Evolutionary conservation across 2,113 vertebrate species (phyloP), one percentile per base, ranked within the genome.

Genomic region (Lagopus leucura): DNA sequence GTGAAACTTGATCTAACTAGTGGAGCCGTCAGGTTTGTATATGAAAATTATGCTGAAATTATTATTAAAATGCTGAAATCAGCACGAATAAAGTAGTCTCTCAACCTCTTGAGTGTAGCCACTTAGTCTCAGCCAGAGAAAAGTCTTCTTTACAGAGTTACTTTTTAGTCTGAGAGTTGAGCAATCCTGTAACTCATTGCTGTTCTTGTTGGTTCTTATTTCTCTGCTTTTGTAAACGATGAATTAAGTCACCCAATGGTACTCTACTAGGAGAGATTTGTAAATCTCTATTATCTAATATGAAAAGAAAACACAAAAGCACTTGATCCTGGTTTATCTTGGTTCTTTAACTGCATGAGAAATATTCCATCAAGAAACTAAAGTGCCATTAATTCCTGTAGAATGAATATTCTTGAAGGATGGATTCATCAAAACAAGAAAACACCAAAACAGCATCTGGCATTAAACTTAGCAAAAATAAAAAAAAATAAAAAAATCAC

Each of bases 381-480:
- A 63, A 71, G 70, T 60, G 75, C 10, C 19, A 25, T 88, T 71
- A 58, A 89, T 93, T 91, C n/a, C 32, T 73, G 15, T 43, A 54
- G 50, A 43, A 81, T 24, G 21, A 32, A 74, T 83, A 89, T 91
- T 91, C 28, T 30, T 73, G 15, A 40, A 54, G 50, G 43, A 81
- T 27, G 25, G 36, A 74, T 83, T 92, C 55, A 75, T 67, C 5
- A 72, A 55, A 54, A 69, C 82, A 69, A 28, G 7, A 52, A 40
- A 80, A 82, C 43, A 81, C 24, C 57, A 52, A 40, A 80, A 82
- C 43, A 81, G 19, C 57, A 88, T 79, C 72, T 93, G 30, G 10
- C 45, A 94, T 93, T 95, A 94, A 92, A 78, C 75, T 94, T 90
- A 76, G 86, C 34, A 85, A 95, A 90, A 24, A 61, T 16, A 38